A percentile compares a stretch with the other conserved stretches of the same genome.
Evolutionary conservation across 2,113 vertebrate genomes (phyloP).

Genomic region (Cyprinodon tularosa): DNA sequence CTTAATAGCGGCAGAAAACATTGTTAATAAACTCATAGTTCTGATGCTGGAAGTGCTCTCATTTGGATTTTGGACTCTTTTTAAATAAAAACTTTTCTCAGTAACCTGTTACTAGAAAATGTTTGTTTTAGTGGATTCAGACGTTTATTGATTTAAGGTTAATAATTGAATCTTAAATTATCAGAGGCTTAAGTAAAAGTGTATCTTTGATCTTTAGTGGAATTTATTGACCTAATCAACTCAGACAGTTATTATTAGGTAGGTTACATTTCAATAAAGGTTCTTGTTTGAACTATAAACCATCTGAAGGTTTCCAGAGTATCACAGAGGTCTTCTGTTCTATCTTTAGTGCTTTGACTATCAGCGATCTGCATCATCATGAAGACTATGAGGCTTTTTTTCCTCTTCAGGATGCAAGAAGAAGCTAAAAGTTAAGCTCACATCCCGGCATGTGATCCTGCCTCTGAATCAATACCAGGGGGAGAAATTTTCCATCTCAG

Average conservation of each 20-base stretch:
- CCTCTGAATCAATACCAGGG: slow-evolving; percentile 21
- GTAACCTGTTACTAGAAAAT: background rate
- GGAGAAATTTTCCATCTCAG: slow-evolving; percentile 9
- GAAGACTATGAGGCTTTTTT: slow-evolving; percentile 1
- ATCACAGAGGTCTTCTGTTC: background rate
- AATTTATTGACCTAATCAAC: background rate
- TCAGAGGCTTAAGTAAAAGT: background rate
- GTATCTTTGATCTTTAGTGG: background rate
- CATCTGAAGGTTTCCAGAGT: no score
- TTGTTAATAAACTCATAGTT: no score
- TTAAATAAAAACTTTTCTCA: background rate
- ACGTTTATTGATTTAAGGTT: no score
- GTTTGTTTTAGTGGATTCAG: background rate
- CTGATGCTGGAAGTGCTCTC: background rate
- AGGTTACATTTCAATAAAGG: no score
- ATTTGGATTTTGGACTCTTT: background rate
- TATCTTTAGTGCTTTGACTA: no score
- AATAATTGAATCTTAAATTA: background rate
- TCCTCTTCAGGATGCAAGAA: slow-evolving; percentile 11
- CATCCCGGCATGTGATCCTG: background rate
- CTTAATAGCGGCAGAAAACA: no score
- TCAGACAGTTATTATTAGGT: no score
- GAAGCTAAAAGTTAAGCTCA: background rate
- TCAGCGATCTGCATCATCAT: background rate
- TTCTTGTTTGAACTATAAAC: no score